phyloP scores from a whole-genome alignment of 2,113 vertebrate species.

The Hypomesus transpacificus region DNA sequence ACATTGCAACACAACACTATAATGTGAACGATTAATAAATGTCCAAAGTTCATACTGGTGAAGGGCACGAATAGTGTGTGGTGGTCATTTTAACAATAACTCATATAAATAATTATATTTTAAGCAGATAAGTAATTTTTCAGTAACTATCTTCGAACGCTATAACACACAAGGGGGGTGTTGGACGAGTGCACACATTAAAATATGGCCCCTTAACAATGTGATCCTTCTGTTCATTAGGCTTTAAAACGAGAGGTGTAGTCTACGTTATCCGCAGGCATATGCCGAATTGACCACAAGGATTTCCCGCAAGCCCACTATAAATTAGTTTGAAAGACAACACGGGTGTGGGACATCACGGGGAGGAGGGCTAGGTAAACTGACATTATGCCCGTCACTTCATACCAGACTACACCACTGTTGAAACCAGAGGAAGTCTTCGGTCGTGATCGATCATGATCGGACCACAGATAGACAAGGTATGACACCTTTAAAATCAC shows the following conservation, averaged over 20 bases:
- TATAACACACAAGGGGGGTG: background rate
- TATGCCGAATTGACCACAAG: too few species aligned
- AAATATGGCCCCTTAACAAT: background rate
- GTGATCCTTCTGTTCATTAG: background rate
- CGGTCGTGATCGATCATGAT: background rate
- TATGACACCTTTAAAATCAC: constrained; percentile 40
- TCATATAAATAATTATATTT: background rate
- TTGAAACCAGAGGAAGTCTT: background rate
- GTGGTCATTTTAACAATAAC: background rate
- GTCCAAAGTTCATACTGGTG: constrained; percentile 37
- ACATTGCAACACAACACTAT: constrained; percentile 56
- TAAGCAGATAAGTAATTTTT: background rate
- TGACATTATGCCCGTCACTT: too few species aligned
- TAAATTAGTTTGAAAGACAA: too few species aligned
- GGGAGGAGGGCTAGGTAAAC: too few species aligned
- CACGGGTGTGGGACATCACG: too few species aligned
- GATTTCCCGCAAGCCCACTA: too few species aligned
- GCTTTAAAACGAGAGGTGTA: too few species aligned
- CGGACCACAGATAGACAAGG: constrained; percentile 32
- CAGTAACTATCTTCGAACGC: background rate
- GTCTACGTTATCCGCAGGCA: too few species aligned
- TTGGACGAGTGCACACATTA: background rate
- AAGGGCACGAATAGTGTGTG: constrained; percentile 21
- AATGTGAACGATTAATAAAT: constrained; percentile 42
- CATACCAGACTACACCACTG: background rate